These are phyloP conservation scores for Malaclemys terrapin DNA, from an alignment of 2,113 vertebrate genomes.

Conservation along the genomic window DNA sequence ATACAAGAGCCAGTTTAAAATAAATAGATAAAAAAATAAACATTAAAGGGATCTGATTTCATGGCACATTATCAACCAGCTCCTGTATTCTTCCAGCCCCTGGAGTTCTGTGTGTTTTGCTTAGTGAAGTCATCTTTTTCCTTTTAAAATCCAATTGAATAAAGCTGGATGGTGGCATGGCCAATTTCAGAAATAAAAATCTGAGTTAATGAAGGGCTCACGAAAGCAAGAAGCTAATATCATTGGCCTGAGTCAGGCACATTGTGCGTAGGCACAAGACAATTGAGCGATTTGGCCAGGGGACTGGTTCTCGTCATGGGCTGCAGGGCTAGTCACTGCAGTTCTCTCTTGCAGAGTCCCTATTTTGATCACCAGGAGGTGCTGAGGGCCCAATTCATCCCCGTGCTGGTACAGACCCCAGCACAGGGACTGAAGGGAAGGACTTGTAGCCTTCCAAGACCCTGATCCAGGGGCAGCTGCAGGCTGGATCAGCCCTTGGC, in stretches of 20 bases:
- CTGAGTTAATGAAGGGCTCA: not conserved
- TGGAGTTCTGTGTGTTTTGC: rapidly evolving
- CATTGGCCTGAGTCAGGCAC: not conserved
- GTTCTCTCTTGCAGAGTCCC: not conserved
- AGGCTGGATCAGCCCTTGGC: not conserved
- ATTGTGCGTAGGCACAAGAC: not conserved
- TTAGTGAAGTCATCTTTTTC: rapidly evolving
- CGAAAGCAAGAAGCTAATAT: not conserved
- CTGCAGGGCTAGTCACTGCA: not conserved
- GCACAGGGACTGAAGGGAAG: not conserved
- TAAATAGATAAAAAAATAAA: not conserved
- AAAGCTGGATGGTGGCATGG: not conserved
- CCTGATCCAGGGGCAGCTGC: not conserved
- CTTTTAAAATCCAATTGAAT: not conserved
- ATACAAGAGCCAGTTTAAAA: not conserved
- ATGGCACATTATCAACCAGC: not conserved
- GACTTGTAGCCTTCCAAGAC: not conserved
- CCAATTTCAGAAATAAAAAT: not conserved
- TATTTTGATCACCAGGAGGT: not conserved
- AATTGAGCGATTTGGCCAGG: not conserved
- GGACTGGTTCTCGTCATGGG: not conserved
- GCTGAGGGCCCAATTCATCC: not conserved
- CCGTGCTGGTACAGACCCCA: not conserved
- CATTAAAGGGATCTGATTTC: conserved; percentile 2
- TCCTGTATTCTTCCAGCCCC: not conserved